phyloP scores from a whole-genome alignment of 23 tunicate species.

The Botrylloides violaceus region DNA sequence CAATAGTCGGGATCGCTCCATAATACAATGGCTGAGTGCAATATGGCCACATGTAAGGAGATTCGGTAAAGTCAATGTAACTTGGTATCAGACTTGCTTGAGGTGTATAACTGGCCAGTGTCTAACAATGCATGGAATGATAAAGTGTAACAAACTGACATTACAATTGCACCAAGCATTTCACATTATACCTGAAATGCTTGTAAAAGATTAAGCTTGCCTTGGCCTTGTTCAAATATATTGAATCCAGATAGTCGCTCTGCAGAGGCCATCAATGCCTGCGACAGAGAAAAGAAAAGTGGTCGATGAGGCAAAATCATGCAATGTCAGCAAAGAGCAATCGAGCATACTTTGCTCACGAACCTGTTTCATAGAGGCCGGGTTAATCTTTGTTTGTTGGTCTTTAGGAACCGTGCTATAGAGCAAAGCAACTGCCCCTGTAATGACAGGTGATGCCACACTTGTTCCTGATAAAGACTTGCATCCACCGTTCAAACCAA shows the following conservation, averaged over 20 bases:
- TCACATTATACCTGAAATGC: constrained; percentile 78
- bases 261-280: constrained; percentile 84
- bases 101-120: constrained; percentile 73
- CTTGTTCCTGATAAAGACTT: constrained; percentile 94
- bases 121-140: constrained; percentile 11
- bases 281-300: too few species aligned
- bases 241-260: constrained; percentile 52
- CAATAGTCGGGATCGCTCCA: constrained; percentile 74
- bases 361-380: constrained; percentile 85
- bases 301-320: too few species aligned
- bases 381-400: constrained; percentile 34
- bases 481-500: constrained; percentile 33
- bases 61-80: constrained; percentile 85
- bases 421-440: constrained; percentile 90
- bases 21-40: constrained; percentile 94
- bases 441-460: constrained; percentile 94
- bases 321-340: background rate
- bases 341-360: background rate
- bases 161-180: too few species aligned
- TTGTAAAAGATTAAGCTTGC: constrained; percentile 69
- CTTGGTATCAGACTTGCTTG: constrained; percentile 90
- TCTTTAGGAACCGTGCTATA: constrained; percentile 53
- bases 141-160: background rate
- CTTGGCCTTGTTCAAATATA: constrained; percentile 98
- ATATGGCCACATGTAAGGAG: constrained; percentile 99